Evolutionary conservation across 1,140 invertebrate genomes (phyloP), one percentile per base, ranked within the genome.

Genomic region (Caenorhabditis inopinata): DNA sequence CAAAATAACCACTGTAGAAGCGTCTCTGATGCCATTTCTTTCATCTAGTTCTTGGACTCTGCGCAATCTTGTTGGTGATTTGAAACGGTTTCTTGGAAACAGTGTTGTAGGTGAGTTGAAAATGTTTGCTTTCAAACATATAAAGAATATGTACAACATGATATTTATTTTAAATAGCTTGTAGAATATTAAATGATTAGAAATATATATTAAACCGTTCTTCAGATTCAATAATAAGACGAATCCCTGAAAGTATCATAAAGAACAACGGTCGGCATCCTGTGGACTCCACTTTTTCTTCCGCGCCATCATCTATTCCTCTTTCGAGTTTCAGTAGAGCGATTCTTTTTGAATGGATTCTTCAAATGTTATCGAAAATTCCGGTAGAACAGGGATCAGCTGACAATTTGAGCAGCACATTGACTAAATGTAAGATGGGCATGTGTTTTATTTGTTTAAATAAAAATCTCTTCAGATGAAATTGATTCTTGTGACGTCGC

Each of bases 341-440:
- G 5, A 21, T 68, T 18, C 32, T 78, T 5, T 62, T 27, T 18
- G 76, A 78, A 35, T 78, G 76, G 76, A 46, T 53, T 27, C n/a
- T 78, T 58, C 49, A 58, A 7, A 35, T 53, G 38, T 32, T 78
- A 2, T 18, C 29, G 1, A 58, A 51, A 32, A 62, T 62, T 25
- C 49, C 49, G 27, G 18, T 68, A 9, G 38, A 49, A 27, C 21
- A 45, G 3, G 48, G 48, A 27, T 78, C 76, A 16, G 76, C 76
- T 14, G 76, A 78, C 27, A 23, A 78, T 58, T 21, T 78, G 14
- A 46, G 76, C 18, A 42, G 53, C 7, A 62, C 76, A 14, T 7
- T 78, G 23, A 62, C 76, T 11, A 78, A 78, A 46, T 78, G 76
- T 78, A 32, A 62, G 21, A 12, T 77, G 53, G 38, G 3, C 6